Evolutionary conservation across 2,797 vertebrate species (phyloP).

Genomic region (Oreonectes daqikongensis): DNA sequence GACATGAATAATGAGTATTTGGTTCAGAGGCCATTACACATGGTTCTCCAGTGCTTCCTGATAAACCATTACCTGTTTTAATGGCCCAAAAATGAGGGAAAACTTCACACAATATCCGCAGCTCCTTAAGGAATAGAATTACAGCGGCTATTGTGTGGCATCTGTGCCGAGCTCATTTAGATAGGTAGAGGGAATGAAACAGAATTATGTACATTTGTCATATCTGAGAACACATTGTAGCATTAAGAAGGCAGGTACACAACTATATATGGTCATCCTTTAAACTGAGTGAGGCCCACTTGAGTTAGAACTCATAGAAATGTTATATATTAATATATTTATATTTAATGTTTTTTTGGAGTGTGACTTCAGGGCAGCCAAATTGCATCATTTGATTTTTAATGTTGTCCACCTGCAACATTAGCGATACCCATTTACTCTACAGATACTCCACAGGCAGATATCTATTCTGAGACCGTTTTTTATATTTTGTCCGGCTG

Average conservation of each 20-base stretch:
- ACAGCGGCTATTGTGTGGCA: slow-evolving; percentile 5
- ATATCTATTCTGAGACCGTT: not conserved
- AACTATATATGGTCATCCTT: slow-evolving; percentile 11
- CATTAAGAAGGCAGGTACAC: slow-evolving; percentile 25
- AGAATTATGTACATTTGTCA: slow-evolving; percentile 49
- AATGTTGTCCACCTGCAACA: not conserved
- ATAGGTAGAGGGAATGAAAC: slow-evolving; percentile 39
- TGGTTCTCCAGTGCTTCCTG: slow-evolving; percentile 7
- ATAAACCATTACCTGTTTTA: slow-evolving; percentile 45
- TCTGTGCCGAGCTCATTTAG: slow-evolving; percentile 33
- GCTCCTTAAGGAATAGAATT: slow-evolving; percentile 43
- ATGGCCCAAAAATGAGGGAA: slow-evolving; percentile 19
- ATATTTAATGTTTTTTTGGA: not conserved
- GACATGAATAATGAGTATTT: not conserved
- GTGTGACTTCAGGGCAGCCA: not conserved
- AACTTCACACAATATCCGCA: slow-evolving; percentile 6
- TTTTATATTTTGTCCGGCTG: not conserved
- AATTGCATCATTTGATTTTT: slow-evolving; percentile 1
- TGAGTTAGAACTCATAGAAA: not conserved
- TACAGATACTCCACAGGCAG: not conserved
- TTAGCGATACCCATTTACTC: slow-evolving; percentile 4
- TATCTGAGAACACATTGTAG: not conserved
- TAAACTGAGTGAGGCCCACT: not conserved
- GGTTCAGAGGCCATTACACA: slow-evolving; percentile 24
- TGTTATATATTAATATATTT: not conserved